Conservation (phyloP, 2,113 vertebrate genomes). For the Istiophorus platypterus region DNA sequence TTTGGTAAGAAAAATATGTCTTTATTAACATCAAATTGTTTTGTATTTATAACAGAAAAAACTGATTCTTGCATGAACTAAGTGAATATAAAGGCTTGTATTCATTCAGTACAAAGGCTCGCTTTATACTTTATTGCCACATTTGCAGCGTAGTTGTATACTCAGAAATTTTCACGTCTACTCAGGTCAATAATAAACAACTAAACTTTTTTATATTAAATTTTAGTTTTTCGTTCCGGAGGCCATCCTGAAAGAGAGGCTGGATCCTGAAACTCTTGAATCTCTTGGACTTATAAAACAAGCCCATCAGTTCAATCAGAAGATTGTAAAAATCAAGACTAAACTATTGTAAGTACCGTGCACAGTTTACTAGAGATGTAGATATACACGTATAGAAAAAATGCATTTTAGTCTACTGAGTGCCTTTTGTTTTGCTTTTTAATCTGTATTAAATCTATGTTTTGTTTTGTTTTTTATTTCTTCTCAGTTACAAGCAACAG, state of each 20-base stretch:
- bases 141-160: not conserved
- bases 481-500: constrained; percentile 96
- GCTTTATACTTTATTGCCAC: not conserved
- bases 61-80: not conserved
- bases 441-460: not conserved
- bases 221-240: constrained; percentile 93
- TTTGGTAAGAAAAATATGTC: constrained; percentile 88
- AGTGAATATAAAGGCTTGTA: not conserved
- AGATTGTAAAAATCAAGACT: constrained; percentile 99
- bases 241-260: constrained; percentile 94
- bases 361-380: not conserved
- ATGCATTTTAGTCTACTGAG: not conserved
- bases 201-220: not conserved
- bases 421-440: not conserved
- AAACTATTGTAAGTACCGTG: constrained; percentile 95
- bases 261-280: constrained; percentile 98
- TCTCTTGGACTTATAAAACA: constrained; percentile 98
- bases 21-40: not conserved
- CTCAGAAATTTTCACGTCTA: not conserved
- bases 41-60: not conserved
- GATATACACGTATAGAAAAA: not conserved
- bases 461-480: not conserved
- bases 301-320: constrained; percentile 99
- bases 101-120: not conserved
- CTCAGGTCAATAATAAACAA: not conserved